phyloP scores from a whole-genome alignment of 2,113 vertebrate species.

The Rhineura floridana region DNA sequence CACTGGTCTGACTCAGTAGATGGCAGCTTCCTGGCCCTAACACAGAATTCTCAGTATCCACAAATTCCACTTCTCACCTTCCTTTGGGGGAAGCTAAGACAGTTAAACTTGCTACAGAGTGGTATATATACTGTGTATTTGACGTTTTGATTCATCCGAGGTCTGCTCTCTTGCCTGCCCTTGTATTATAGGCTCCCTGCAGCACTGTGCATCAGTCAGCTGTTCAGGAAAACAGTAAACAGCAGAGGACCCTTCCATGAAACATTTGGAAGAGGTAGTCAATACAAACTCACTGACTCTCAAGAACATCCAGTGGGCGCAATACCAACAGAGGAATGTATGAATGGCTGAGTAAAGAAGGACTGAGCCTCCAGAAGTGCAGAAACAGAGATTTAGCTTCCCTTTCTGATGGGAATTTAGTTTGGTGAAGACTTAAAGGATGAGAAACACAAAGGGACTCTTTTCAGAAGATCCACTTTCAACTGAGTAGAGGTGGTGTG shows the following conservation, averaged over 20 bases:
- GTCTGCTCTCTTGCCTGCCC: not conserved
- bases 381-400: not conserved
- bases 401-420: constrained; percentile 50
- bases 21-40: not conserved
- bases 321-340: not conserved
- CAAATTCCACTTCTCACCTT: not conserved
- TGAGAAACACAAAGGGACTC: not conserved
- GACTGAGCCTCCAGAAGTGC: constrained; percentile 10
- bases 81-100: not conserved
- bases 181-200: too few relatives aligned
- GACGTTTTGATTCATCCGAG: not conserved
- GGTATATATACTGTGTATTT: too few relatives aligned
- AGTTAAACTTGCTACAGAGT: not conserved
- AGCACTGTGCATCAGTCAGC: not conserved
- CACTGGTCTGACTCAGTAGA: too few relatives aligned
- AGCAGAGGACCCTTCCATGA: not conserved
- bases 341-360: not conserved
- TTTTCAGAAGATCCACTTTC: not conserved
- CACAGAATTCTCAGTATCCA: not conserved
- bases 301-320: not conserved
- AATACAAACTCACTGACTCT: not conserved
- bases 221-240: constrained; percentile 9
- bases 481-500: not conserved
- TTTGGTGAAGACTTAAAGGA: constrained; percentile 18
- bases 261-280: not conserved